Evolutionary conservation across 2,888 invertebrate species (phyloP).

Genomic region (Glyphotaelius pellucidus): DNA sequence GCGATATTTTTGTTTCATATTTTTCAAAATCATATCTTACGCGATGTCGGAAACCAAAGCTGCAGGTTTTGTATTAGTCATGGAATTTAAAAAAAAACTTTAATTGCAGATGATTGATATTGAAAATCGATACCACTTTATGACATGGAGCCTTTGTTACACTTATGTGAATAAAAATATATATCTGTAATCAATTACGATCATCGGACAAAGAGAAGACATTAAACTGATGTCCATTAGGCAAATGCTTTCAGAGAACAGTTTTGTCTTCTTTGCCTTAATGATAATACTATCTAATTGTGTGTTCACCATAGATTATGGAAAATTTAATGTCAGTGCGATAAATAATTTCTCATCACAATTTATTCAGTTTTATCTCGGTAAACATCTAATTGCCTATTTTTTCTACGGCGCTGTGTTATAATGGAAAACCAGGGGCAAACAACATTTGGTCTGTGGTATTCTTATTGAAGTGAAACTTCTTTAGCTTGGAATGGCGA

Average conservation of each 20-base stretch:
- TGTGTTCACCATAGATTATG: conserved; percentile 5
- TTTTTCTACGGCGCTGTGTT: conserved; percentile 16
- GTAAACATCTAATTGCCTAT: conserved; percentile 25
- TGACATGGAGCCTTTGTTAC: not conserved
- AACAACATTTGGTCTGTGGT: not conserved
- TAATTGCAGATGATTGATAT: not conserved
- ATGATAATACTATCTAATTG: not conserved
- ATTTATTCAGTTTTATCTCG: conserved; percentile 39
- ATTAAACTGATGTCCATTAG: not conserved
- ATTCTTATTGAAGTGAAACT: too few species aligned
- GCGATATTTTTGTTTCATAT: too few species aligned
- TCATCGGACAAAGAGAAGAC: not conserved
- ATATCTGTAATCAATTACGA: not conserved
- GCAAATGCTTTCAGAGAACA: conserved; percentile 17
- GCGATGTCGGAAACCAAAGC: too few species aligned
- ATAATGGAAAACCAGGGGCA: not conserved
- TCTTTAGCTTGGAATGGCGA: too few species aligned
- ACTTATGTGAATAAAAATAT: not conserved
- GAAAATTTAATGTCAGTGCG: conserved; percentile 37
- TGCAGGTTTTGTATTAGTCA: too few species aligned
- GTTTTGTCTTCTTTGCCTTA: conserved; percentile 13
- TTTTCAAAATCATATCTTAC: too few species aligned
- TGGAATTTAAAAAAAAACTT: too few species aligned
- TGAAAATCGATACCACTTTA: not conserved
- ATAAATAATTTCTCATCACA: conserved; percentile 50